Conservation (phyloP, 2,113 vertebrate species). For the Hucho hucho region DNA sequence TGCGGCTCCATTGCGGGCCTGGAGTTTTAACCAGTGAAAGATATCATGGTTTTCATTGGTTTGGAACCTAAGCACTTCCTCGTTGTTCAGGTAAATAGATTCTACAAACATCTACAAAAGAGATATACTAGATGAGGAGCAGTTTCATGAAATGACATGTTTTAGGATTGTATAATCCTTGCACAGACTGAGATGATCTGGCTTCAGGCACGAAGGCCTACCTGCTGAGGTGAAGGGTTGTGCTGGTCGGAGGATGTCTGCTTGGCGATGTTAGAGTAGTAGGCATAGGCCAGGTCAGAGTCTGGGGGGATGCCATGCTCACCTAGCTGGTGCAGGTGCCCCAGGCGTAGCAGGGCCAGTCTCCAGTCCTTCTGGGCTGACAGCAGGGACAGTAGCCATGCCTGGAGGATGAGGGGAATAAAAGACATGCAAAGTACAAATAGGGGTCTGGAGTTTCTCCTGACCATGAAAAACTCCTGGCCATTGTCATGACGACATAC, state of each 20-base stretch:
- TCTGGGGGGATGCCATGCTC: constrained; percentile 58
- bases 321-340: constrained; percentile 71
- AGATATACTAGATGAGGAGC: not conserved
- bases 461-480: not conserved
- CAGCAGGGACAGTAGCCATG: constrained; percentile 70
- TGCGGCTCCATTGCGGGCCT: constrained; percentile 70
- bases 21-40: constrained; percentile 78
- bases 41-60: constrained; percentile 74
- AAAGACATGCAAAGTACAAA: not conserved
- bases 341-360: constrained; percentile 70
- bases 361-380: constrained; percentile 73
- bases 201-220: constrained; percentile 19
- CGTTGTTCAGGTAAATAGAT: constrained; percentile 68
- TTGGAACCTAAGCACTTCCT: constrained; percentile 67
- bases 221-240: constrained; percentile 67
- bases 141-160: too few species aligned
- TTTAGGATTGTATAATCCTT: not conserved
- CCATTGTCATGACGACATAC: not conserved
- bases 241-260: constrained; percentile 68
- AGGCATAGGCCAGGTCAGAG: constrained; percentile 72
- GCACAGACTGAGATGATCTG: not conserved
- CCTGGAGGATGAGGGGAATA: constrained; percentile 52
- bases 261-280: constrained; percentile 76
- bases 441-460: too few species aligned
- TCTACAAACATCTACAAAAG: constrained; percentile 72